Base-by-base conservation (phyloP, 2,113 vertebrate genomes). In the Anarhynchus alexandrinus region DNA sequence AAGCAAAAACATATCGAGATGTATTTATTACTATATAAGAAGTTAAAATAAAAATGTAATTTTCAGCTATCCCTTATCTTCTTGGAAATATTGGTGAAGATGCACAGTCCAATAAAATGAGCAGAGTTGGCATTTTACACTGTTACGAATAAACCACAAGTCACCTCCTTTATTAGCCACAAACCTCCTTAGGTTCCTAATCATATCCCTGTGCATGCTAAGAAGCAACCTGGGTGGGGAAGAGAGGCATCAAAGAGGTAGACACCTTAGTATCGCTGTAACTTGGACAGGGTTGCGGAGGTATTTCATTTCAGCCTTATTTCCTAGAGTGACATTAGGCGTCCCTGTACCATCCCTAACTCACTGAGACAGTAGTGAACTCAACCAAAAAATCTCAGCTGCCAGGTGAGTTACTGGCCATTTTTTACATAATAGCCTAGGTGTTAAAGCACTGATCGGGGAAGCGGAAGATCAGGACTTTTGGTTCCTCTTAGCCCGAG, bases 351-450 rank as follows among this genome's bases (percentile, higher is more conserved):
- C 12, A 72, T 72, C 65, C 52, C 57, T 96, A 93, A 96, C 54
- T 91, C 52, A 15, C 20, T 67, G 82, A 96, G 96, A 95, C 91
- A 95, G 86, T 57, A 76, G 72, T 76, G 91, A 97, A 71, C 52
- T 93, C 77, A 69, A 82, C 65, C 65, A 89, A 91, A 93, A 95
- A 88, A 71, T 59, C 73, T 94, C 65, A 91, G 73, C 84, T 95
- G 83, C 89, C 57, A 89, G 81, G 78, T 91, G 88, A 70, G n/a
- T 64, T 96, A 58, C 73, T 79, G 73, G 47, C 52, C 10, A 1
- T 86, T 82, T 93, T 87, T 89, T 73, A 91, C 47, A 18, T 87
- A 91, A 84, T 59, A 91, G 55, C 12, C 32, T 74, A 23, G 20
- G 30, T 92, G 58, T 80, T 82, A 82, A 92, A 93, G 29, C 82